Evolutionary conservation across 2,888 invertebrate species (phyloP), one percentile per base, ranked within the genome.

Genomic region (Acleris sparsana): DNA sequence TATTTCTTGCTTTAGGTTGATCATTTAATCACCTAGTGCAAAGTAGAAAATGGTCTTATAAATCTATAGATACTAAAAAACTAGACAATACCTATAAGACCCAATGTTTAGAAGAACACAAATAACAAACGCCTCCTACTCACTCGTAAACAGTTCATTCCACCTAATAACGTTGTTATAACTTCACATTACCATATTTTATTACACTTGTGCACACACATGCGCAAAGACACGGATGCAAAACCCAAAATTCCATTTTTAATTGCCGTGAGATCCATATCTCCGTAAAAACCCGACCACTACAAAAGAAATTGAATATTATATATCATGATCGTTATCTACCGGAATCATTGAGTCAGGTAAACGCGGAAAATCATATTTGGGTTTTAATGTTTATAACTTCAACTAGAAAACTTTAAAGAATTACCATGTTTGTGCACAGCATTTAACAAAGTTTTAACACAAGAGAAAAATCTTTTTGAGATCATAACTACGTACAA

Each of bases 211-310:
- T 64, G 25, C 60, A 60, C 51, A 33, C 51, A 51, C 51, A 55
- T 55, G 25, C 48, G 49, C 59, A 7, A 59, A 67, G 43, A 68
- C 39, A 56, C 73, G 71, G 69, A 72, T 69, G 58, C 63, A 52
- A 70, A 69, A 62, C 69, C 59, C 59, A 51, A 62, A 39, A 63
- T 68, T 63, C 51, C 16, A 51, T 57, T 51, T 53, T 57, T 73
- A 74, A 73, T 74, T 72, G 69, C 68, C 70, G 69, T 70, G 70
- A 52, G 69, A 71, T 70, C 53, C 62, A 63, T 53, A 62, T 62
- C 58, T 52, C 25, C 53, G 58, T 70, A 67, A 71, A 71, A 72
- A 72, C 68, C 63, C 59, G 66, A 57, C 53, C 71, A 72, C 62
- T 60, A 58, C 57, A 68, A 67, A 67, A 70, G 70, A 72, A 70